These are phyloP conservation scores for Cataglyphis cursor DNA, from an alignment of 2,888 invertebrate species.

Conservation along the genomic window DNA sequence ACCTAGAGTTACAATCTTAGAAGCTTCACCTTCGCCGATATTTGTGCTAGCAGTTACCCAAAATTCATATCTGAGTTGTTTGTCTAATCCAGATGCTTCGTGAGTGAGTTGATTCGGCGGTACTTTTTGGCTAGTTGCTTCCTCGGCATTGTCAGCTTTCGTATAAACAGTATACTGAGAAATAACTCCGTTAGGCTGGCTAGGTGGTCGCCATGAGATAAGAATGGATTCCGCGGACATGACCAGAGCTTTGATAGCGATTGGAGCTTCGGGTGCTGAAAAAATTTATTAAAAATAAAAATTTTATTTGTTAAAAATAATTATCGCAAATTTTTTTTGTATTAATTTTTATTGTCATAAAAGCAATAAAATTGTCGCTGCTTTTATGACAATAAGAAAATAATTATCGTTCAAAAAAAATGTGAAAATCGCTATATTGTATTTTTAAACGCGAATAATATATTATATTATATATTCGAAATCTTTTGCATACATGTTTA, in stretches of 20 bases:
- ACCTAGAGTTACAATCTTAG: constrained; percentile 94
- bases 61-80: constrained; percentile 95
- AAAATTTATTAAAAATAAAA: constrained; percentile 26
- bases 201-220: constrained; percentile 97
- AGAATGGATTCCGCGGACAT: constrained; percentile 97
- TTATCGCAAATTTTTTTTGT: neutral
- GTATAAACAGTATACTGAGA: constrained; percentile 97
- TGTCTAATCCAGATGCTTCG: constrained; percentile 94
- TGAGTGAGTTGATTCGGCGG: constrained; percentile 95
- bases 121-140: constrained; percentile 92
- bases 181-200: constrained; percentile 96
- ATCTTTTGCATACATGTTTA: neutral
- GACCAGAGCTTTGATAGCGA: constrained; percentile 96
- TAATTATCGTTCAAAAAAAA: neutral
- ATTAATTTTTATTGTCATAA: neutral
- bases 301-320: neutral
- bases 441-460: neutral
- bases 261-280: constrained; percentile 96
- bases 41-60: constrained; percentile 98
- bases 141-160: constrained; percentile 90
- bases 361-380: neutral
- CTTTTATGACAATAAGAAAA: neutral
- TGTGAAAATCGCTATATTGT: neutral
- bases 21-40: constrained; percentile 97
- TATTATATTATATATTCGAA: neutral